Evolutionary conservation across 2,888 invertebrate species (phyloP).

Genomic region (Xanthorhoe spadicearia): DNA sequence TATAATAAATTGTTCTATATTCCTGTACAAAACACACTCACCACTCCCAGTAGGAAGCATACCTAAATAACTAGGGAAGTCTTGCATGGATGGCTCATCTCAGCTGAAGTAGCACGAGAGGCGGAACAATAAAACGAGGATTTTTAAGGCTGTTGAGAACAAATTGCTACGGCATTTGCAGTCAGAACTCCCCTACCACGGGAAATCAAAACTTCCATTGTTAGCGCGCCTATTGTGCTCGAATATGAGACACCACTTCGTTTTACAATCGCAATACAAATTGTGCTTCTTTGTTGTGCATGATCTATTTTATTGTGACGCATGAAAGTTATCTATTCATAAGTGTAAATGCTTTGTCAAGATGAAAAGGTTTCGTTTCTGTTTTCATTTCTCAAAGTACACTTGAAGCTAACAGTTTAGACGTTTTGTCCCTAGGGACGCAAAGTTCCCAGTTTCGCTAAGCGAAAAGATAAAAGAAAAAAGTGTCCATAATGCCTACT

Average conservation of each 20-base stretch:
- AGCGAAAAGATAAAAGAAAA: too few relatives aligned
- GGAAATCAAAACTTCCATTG: constrained; percentile 36
- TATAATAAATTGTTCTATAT: too few relatives aligned
- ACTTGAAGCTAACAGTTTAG: too few relatives aligned
- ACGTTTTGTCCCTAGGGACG: too few relatives aligned
- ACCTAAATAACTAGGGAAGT: constrained; percentile 46
- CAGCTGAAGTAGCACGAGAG: constrained; percentile 72
- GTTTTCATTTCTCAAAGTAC: not conserved
- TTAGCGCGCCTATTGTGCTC: constrained; percentile 25
- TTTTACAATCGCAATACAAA: constrained; percentile 28
- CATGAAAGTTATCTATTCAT: not conserved
- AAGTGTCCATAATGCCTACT: too few relatives aligned
- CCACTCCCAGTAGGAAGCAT: not conserved
- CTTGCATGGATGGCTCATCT: constrained; percentile 57
- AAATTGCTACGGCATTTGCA: constrained; percentile 76
- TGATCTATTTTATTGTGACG: constrained; percentile 1
- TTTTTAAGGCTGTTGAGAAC: constrained; percentile 81
- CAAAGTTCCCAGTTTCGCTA: too few relatives aligned
- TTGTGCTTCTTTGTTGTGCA: constrained; percentile 12
- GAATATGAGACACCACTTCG: constrained; percentile 32
- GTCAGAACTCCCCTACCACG: constrained; percentile 62
- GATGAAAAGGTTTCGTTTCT: not conserved
- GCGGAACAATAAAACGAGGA: constrained; percentile 80
- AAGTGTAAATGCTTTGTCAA: not conserved
- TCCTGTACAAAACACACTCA: too few relatives aligned